Percentiles rank a stretch among this genome's conserved stretches.
These are phyloP conservation scores for Matsumurasca onukii DNA, from an alignment of 1,140 invertebrate genomes.

Conservation along the genomic window DNA sequence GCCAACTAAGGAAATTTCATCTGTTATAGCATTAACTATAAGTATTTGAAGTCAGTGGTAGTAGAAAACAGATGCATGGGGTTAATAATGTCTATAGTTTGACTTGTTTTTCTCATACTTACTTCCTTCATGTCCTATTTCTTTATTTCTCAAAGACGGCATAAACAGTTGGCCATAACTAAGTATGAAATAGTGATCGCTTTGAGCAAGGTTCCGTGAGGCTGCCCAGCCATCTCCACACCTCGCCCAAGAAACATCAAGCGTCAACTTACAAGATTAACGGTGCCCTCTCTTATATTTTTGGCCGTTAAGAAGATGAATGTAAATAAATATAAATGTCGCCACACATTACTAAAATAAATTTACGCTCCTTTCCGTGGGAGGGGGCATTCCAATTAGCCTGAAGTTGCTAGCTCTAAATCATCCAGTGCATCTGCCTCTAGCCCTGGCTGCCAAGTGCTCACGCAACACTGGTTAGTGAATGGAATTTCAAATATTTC, in stretches of 20 bases:
- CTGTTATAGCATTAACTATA: no score
- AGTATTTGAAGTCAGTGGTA: no score
- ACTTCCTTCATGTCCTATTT: no score
- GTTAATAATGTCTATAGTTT: no score
- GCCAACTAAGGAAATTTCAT: no score
- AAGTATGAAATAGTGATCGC: no score
- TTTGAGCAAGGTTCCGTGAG: no score
- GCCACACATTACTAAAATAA: slow-evolving; percentile 20
- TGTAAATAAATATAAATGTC: slow-evolving; percentile 24
- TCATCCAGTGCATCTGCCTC: background rate
- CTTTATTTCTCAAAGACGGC: no score
- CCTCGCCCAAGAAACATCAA: background rate
- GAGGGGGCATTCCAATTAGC: slow-evolving; percentile 6
- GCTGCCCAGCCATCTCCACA: no score
- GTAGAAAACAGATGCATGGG: no score
- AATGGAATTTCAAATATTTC: background rate
- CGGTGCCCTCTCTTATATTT: slow-evolving; percentile 12
- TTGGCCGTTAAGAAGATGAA: slow-evolving; percentile 15
- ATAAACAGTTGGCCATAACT: no score
- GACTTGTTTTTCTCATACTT: no score
- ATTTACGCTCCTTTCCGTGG: background rate
- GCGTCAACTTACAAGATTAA: slow-evolving; percentile 5
- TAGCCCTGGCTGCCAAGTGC: background rate
- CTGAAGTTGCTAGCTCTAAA: background rate
- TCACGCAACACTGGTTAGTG: background rate